phyloP scores from a whole-genome alignment of 1,140 invertebrate genomes.

The Muscidifurax raptorellus region DNA sequence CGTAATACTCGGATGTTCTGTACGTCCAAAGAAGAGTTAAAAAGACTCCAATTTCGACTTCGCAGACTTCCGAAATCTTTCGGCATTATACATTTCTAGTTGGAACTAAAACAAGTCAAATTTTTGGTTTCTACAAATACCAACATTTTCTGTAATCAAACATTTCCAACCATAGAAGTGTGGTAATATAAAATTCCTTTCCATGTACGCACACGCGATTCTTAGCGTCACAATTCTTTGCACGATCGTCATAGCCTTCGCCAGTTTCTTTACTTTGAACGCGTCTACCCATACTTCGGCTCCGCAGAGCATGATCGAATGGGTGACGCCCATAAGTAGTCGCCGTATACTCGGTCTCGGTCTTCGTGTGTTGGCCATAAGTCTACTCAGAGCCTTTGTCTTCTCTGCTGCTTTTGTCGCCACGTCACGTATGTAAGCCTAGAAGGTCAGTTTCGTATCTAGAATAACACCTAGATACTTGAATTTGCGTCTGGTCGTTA shows the following conservation, averaged over 20 bases:
- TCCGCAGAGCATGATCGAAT: constrained; percentile 53
- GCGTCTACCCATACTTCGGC: constrained; percentile 50
- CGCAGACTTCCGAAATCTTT: no score
- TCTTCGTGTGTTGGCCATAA: constrained; percentile 53
- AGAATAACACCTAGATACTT: constrained; percentile 55
- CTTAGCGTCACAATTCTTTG: constrained; percentile 50
- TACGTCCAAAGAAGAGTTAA: no score
- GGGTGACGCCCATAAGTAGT: constrained; percentile 48
- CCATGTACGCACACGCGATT: constrained; percentile 46
- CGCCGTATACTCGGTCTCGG: constrained; percentile 49
- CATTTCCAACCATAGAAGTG: no score
- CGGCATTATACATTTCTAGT: no score
- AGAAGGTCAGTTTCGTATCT: constrained; percentile 51
- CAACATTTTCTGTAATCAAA: no score
- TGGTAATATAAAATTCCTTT: no score
- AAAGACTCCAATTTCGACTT: no score
- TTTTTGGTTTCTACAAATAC: no score
- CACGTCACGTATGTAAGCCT: constrained; percentile 41
- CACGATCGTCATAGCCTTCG: constrained; percentile 38
- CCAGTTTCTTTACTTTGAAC: constrained; percentile 35
- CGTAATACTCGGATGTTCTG: no score
- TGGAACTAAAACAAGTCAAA: no score
- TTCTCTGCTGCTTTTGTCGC: constrained; percentile 47
- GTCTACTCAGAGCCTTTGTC: constrained; percentile 47
- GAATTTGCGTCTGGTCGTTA: background rate